Evolutionary conservation across 2,888 invertebrate species (phyloP).

Genomic region (Lepas anatifera): DNA sequence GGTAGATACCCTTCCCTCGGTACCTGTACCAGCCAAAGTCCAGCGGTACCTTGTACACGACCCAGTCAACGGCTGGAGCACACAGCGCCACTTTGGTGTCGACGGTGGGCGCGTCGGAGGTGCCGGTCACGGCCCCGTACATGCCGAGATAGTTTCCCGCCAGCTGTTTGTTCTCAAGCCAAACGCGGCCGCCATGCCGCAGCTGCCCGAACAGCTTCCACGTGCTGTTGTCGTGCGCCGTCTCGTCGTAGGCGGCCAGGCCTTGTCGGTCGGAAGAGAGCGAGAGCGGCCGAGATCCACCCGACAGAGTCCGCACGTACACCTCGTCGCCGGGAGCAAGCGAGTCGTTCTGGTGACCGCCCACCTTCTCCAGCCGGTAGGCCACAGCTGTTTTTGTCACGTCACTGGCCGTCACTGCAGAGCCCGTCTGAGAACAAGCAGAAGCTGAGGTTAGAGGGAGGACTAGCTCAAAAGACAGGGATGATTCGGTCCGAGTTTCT

Average conservation of each 20-base stretch:
- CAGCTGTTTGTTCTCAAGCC: conserved; percentile 9
- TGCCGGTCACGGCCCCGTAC: neutral
- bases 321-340: neutral
- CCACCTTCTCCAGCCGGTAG: neutral
- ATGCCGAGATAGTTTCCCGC: neutral
- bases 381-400: neutral
- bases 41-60: conserved; percentile 6
- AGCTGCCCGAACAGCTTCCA: neutral
- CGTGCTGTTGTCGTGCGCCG: conserved; percentile 6
- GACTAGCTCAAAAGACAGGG: too few species aligned
- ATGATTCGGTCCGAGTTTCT: too few species aligned
- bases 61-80: neutral
- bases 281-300: neutral
- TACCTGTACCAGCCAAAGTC: conserved; percentile 8
- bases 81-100: neutral
- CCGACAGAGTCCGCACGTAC: neutral
- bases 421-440: neutral
- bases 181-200: conserved; percentile 1
- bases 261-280: neutral
- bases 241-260: neutral
- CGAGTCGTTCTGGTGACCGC: conserved; percentile 5
- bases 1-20: neutral
- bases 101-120: neutral
- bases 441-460: too few species aligned
- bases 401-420: neutral